These are phyloP conservation scores for Trissoscelio sp. DNA, from an alignment of 2,888 invertebrate species.

Conservation along the genomic window DNA sequence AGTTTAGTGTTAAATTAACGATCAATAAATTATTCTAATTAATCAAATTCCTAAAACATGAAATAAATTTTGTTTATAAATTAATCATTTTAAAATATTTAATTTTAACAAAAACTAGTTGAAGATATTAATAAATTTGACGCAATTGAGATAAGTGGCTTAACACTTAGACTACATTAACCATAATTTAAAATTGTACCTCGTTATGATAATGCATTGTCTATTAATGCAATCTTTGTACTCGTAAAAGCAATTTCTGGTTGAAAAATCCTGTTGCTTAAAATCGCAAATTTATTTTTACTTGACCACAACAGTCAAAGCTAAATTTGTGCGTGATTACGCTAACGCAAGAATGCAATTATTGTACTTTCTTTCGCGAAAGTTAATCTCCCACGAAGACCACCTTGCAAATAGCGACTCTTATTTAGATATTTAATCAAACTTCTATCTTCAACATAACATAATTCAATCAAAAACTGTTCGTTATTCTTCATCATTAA, in stretches of 20 bases:
- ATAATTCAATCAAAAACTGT: not conserved
- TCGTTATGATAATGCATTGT: constrained; percentile 7
- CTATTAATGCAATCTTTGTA: not conserved
- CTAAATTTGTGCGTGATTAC: constrained; percentile 45
- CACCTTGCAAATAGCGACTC: constrained; percentile 9
- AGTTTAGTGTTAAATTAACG: too few relatives aligned
- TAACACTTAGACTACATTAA: not conserved
- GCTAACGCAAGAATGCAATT: constrained; percentile 48
- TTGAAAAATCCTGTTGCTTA: constrained; percentile 2
- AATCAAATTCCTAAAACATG: too few relatives aligned
- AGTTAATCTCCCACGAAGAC: constrained; percentile 58
- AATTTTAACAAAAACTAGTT: not conserved
- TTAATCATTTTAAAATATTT: not conserved
- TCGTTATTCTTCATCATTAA: too few relatives aligned
- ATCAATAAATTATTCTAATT: too few relatives aligned
- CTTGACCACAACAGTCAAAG: constrained; percentile 7
- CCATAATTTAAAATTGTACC: not conserved
- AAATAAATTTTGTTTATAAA: too few relatives aligned
- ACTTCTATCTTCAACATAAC: not conserved
- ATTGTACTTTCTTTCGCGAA: constrained; percentile 59
- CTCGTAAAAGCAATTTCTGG: not conserved
- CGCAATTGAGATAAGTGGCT: constrained; percentile 12
- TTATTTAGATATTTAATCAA: constrained; percentile 10
- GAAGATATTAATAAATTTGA: not conserved
- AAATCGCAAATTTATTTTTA: constrained; percentile 34